Evolutionary conservation across 2,113 vertebrate genomes (phyloP).

Genomic region (Lophura nycthemera): DNA sequence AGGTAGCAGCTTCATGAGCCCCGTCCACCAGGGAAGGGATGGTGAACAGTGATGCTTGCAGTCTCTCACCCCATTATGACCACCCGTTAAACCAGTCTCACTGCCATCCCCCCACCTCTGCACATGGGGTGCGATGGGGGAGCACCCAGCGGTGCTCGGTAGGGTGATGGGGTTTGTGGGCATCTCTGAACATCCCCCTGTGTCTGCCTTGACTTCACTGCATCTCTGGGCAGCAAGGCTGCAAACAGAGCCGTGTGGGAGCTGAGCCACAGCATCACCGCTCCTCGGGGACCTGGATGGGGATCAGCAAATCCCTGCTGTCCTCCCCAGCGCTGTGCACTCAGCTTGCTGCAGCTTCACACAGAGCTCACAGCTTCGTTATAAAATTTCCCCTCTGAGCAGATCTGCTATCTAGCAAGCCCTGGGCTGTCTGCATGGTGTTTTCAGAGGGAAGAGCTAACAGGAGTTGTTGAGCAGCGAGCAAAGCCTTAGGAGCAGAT

Average conservation of each 20-base stretch:
- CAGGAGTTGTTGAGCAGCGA: not conserved
- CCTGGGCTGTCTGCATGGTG: not conserved
- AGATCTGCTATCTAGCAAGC: not conserved
- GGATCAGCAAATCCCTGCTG: not conserved
- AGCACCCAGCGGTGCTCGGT: fast-evolving
- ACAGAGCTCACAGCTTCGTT: not conserved
- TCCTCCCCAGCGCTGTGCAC: not conserved
- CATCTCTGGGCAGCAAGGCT: not conserved
- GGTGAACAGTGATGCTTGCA: not conserved
- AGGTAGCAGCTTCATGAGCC: not conserved
- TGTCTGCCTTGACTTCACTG: not conserved
- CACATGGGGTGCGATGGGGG: not conserved
- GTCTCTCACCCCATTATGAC: fast-evolving
- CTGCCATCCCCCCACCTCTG: fast-evolving
- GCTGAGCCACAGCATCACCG: not conserved
- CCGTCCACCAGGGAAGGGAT: fast-evolving
- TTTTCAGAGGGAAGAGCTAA: not conserved
- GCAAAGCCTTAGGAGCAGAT: not conserved
- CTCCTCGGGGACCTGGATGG: fast-evolving
- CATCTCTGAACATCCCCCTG: not conserved
- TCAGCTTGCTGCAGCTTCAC: not conserved
- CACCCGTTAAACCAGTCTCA: fast-evolving
- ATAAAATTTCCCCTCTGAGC: not conserved
- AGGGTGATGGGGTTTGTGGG: fast-evolving
- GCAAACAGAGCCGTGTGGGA: not conserved